These are phyloP conservation scores for Mixornis gularis DNA, from an alignment of 2,113 vertebrate genomes.

Conservation along the genomic window DNA sequence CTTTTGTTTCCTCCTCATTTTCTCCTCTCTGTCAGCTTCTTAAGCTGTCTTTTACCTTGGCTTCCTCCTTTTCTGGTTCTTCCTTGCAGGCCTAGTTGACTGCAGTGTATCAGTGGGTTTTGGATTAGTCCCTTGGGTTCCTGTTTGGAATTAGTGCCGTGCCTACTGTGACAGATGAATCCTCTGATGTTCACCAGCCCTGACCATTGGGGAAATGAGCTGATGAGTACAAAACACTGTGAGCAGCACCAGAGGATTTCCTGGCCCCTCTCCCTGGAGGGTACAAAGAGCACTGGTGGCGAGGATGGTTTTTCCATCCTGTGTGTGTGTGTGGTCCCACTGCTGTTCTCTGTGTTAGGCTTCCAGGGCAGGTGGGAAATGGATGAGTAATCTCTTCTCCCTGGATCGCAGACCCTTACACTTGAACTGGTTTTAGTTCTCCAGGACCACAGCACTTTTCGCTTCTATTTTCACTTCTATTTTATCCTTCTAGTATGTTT, in stretches of 20 bases:
- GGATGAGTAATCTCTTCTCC: background rate
- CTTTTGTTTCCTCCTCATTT: background rate
- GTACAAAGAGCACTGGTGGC: background rate
- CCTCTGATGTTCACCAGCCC: background rate
- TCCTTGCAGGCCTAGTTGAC: background rate
- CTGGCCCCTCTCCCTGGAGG: background rate
- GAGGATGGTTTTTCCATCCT: background rate
- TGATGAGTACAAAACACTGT: background rate
- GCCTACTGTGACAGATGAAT: background rate
- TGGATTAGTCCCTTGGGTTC: background rate
- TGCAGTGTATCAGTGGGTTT: background rate
- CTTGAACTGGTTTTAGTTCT: background rate
- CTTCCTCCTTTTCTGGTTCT: background rate
- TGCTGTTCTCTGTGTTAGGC: background rate
- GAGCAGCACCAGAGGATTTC: background rate
- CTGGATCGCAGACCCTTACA: fast-evolving
- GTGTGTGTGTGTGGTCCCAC: background rate
- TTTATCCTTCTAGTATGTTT: background rate
- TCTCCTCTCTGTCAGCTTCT: background rate
- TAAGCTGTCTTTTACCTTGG: background rate
- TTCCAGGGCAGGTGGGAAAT: background rate
- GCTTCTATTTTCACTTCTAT: background rate
- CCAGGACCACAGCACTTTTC: background rate
- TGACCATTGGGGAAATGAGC: background rate
- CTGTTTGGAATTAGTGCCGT: background rate